Evolutionary conservation across 2,797 vertebrate species (phyloP).

Genomic region (Crotalus adamanteus): DNA sequence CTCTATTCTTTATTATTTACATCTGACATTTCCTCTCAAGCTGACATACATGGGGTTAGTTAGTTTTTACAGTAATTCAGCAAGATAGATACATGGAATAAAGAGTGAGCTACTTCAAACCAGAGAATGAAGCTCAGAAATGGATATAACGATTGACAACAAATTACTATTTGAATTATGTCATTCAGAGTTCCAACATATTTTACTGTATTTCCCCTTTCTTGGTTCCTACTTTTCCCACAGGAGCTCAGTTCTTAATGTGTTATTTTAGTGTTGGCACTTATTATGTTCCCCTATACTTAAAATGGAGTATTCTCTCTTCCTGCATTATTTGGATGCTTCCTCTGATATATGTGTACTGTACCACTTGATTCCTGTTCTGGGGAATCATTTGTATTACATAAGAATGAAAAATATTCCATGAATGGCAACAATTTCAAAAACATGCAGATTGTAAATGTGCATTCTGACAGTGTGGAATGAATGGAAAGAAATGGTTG

Average conservation of each 20-base stretch:
- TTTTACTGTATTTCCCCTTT: neutral
- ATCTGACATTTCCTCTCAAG: neutral
- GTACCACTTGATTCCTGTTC: neutral
- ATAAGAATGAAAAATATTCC: neutral
- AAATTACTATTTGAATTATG: neutral
- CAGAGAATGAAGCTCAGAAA: neutral
- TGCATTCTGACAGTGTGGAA: neutral
- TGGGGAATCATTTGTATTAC: neutral
- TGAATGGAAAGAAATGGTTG: neutral
- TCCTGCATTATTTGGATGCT: neutral
- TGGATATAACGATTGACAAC: neutral
- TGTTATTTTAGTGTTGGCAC: neutral
- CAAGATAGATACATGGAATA: neutral
- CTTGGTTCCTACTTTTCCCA: neutral
- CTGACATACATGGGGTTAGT: neutral
- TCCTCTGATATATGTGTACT: neutral
- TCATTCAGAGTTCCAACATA: neutral
- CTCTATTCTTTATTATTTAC: neutral
- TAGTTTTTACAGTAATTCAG: neutral
- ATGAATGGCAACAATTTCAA: neutral
- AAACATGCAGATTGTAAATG: neutral
- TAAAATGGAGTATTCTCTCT: neutral
- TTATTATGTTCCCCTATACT: neutral
- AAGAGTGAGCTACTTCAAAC: neutral
- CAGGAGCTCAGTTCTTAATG: neutral